Base-by-base conservation (phyloP, 2,113 vertebrate species). In the Grallaria varia region DNA sequence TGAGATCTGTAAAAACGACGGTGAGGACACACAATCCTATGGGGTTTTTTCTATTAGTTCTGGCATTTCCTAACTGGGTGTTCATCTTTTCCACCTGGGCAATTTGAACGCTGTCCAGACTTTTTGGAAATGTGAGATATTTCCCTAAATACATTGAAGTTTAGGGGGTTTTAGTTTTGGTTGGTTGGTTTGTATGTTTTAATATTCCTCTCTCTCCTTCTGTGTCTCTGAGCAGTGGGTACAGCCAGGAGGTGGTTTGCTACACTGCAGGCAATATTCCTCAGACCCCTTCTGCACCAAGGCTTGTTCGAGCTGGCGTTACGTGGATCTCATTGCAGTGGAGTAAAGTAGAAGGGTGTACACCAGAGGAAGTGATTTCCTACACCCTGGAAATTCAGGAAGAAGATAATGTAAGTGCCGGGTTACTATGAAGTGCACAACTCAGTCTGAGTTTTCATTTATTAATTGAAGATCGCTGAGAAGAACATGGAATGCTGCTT, bases 341-440 rank as follows among this genome's bases (percentile, higher is more conserved):
- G 99, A 99, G 92, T 52, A 99, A 99, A 89, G 99, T 99, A 3
- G 99, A 99, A 67, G 98, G 99, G 78, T 99, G 99, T 89, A 97
- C 98, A 5, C 98, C 98, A 3, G 99, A 99, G 68, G 99, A 99
- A 95, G 98, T 97, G 52, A 97, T 99, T 93, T 99, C 99, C 73
- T 99, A 99, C 97, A 99, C 98, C 33, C 97, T 99, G 84, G 99
- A 99, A 97, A 99, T 99, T 96, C 99, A 99, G 97, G 99, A 99
- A 74, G 99, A 99, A 31, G 99, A 98, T 95, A 98, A 98, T 82
- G 99, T 99, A 93, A 98, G 99, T 95, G 28, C 44, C 9, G 3
- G 20, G 2, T n/a, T 56, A 28, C 50, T 68, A 0, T 21, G 1
- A 76, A 59, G 25, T 37, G 58, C 33, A 0, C 4, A 27, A 5